Evolutionary conservation across 2,888 invertebrate species (phyloP), one percentile per base, ranked within the genome.

Genomic region (Panopea generosa): DNA sequence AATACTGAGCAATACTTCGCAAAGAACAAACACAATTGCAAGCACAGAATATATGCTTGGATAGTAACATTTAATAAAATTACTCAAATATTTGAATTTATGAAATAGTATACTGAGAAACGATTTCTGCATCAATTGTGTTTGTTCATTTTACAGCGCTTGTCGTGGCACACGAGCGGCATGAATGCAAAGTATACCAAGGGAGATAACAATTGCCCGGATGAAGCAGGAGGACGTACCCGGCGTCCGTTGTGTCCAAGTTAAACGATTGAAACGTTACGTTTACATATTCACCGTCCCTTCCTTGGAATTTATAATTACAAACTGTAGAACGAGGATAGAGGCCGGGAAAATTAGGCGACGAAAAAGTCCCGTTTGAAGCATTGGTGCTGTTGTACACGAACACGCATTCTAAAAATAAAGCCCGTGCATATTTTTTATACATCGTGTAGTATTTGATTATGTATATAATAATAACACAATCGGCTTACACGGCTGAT

Each of bases 291-390:
- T 82, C 55, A 18, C 77, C 80, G 29, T 73, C 16, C 6, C 16
- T 16, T n/a, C 80, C 83, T 38, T 73, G 52, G 69, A 83, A 83
- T 40, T 55, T 40, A 67, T 83, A 83, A 49, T 68, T 49, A 59
- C 83, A 83, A 50, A 63, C 24, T 91, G 96, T 94, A 89, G 95
- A 95, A 70, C 95, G 92, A 3, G 96, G 95, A 93, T 97, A 96
- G 66, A 95, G 94, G 77, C 95, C 95, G 2, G 97, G 96, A 93
- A 95, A 96, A 93, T 96, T 96, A 18, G 97, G 97, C 86, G 96
- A 96, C 90, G 95, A 96, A 94, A 97, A 97, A 52, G 94, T 95
- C 81, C 96, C 97, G 18, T 40, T 18, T 4, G 52, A 20, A 20
- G 69, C 40, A 29, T n/a, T 22, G 1, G 52, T 47, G 38, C 75